Base-by-base conservation (phyloP, 2,113 vertebrate species). In the Tylochromis polylepis region DNA sequence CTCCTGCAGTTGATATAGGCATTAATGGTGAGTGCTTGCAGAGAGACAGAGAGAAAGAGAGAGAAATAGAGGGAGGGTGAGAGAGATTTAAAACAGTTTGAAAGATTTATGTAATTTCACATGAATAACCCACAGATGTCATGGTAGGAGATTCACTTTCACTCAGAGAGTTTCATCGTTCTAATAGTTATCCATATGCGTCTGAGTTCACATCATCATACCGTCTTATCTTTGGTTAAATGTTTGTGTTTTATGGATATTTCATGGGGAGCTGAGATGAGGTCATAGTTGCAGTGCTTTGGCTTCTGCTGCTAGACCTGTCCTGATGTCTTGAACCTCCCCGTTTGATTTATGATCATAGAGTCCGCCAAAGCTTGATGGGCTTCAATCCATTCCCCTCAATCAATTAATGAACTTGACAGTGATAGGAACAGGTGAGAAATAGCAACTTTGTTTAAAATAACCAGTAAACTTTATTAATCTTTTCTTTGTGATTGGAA, bases 101-200 rank as follows among this genome's bases (percentile, higher is more conserved):
- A 97, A 97, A 97, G 97, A 97, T 97, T 98, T 98, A 97, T 97
- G 97, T 98, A 97, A 97, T 98, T 98, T 97, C 95, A 96, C 96
- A 97, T 98, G 97, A 99, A 98, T 98, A 97, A 98, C 97, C 97
- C 96, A 97, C 98, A 97, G 97, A 97, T 96, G 91, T 91, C 92
- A 90, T 29, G 57, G 86, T 84, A 89, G 82, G 81, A 86, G 92
- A 95, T 94, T 94, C 88, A 91, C 93, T 92, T 81, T 84, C 58
- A n/a, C 81, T 51, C 79, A 84, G 81, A 81, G 82, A 65, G 90
- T 83, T 90, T 89, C 83, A 90, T 93, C 83, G 62, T 15, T 51
- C 81, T 88, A 80, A 88, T 86, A 85, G 86, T 85, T 88, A 57
- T 67, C 67, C 81, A n/a, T 87, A 80, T 79, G 70, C 6, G 27